phyloP scores from a whole-genome alignment of 2,113 vertebrate species.

The Muscicapa adusta region DNA sequence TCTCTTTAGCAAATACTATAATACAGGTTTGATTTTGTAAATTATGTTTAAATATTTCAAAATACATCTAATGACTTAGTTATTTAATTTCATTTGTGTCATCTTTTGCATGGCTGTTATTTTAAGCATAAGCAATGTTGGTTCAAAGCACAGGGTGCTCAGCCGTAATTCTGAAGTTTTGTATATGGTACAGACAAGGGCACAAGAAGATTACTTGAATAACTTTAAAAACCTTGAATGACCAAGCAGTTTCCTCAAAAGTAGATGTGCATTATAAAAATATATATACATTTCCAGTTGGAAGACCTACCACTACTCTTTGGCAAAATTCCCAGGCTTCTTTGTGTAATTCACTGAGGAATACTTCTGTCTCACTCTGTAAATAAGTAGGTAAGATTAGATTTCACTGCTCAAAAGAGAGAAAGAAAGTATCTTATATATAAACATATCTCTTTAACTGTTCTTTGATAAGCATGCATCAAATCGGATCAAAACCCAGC shows the following conservation, averaged over 20 bases:
- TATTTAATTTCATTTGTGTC: background rate
- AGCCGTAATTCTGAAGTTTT: background rate
- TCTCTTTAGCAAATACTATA: background rate
- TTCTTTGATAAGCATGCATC: background rate
- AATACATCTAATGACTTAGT: background rate
- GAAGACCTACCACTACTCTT: background rate
- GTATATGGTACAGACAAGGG: background rate
- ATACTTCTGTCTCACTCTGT: background rate
- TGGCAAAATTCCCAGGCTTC: background rate
- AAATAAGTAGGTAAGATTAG: constrained; percentile 20
- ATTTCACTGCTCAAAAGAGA: constrained; percentile 4
- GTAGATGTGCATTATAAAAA: background rate
- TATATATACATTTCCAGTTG: background rate
- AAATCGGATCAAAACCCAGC: background rate
- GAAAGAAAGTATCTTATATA: background rate
- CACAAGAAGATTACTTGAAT: background rate
- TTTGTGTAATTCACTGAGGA: background rate
- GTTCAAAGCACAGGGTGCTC: background rate
- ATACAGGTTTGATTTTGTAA: background rate
- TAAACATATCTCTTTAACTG: constrained; percentile 3
- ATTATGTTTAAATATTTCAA: background rate
- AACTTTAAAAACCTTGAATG: background rate
- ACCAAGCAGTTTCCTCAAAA: background rate
- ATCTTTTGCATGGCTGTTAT: background rate
- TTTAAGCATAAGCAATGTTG: background rate